Evolutionary conservation across 2,113 vertebrate genomes (phyloP).

Genomic region (pig (Sus scrofa)): DNA sequence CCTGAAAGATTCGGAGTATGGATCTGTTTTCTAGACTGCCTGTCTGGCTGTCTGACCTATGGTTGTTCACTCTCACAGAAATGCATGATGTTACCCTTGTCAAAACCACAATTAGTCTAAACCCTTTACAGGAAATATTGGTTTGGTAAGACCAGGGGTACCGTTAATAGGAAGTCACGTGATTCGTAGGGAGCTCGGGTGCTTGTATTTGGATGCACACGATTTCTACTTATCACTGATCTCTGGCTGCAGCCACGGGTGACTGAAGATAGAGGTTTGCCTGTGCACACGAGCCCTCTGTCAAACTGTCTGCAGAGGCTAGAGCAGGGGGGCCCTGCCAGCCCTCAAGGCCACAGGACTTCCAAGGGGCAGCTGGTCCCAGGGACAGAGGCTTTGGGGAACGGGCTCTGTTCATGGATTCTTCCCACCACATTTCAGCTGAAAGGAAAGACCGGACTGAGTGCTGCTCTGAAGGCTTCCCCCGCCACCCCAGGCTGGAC

Average conservation of each 20-base stretch:
- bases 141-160: conserved; percentile 87
- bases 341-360: not conserved
- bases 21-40: conserved; percentile 90
- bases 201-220: not conserved
- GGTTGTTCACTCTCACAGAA: conserved; percentile 81
- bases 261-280: not conserved
- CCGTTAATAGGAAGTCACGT: conserved; percentile 88
- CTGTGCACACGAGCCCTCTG: not conserved
- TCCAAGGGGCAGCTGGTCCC: not conserved
- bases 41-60: conserved; percentile 89
- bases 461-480: not conserved
- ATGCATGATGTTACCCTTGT: conserved; percentile 86
- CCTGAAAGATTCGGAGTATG: conserved; percentile 87
- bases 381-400: fast-evolving
- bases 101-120: conserved; percentile 90
- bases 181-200: conserved; percentile 76
- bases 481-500: not conserved
- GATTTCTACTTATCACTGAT: conserved; percentile 72
- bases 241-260: conserved; percentile 66
- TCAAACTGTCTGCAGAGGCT: not conserved
- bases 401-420: too few species aligned
- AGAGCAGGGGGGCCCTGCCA: not conserved
- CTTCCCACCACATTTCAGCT: not conserved
- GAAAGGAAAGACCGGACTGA: not conserved
- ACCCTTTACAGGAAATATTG: conserved; percentile 93